Evolutionary conservation across 2,888 invertebrate genomes (phyloP).

Genomic region (Pseudeuparius sepicola): DNA sequence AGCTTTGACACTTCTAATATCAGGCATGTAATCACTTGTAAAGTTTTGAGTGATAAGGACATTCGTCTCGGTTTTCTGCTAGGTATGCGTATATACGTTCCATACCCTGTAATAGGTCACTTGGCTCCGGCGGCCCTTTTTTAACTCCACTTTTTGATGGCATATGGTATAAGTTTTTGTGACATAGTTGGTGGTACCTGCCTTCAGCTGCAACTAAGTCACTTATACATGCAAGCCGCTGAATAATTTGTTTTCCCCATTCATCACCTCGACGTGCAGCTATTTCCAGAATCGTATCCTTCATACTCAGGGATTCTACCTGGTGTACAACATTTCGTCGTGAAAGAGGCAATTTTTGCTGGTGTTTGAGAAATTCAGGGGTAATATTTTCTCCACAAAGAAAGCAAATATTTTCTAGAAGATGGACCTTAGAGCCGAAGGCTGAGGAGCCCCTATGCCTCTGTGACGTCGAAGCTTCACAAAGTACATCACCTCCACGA

Average conservation of each 20-base stretch:
- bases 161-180: too few relatives aligned
- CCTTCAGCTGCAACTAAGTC: too few relatives aligned
- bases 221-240: too few relatives aligned
- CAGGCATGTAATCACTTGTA: slow-evolving; percentile 7
- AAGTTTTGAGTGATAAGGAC: slow-evolving; percentile 3
- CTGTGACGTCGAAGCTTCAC: too few relatives aligned
- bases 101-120: slow-evolving; percentile 6
- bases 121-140: slow-evolving; percentile 4
- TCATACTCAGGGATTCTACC: too few relatives aligned
- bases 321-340: slow-evolving; percentile 8
- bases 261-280: too few relatives aligned
- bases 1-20: slow-evolving; percentile 6
- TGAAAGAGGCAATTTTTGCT: slow-evolving; percentile 8
- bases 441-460: too few relatives aligned
- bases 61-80: slow-evolving; percentile 6
- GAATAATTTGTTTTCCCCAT: too few relatives aligned
- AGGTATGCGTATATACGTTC: slow-evolving; percentile 11
- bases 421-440: neutral
- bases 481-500: too few relatives aligned
- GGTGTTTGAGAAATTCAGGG: slow-evolving; percentile 5
- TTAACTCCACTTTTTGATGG: slow-evolving; percentile 7
- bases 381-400: slow-evolving; percentile 7
- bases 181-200: too few relatives aligned
- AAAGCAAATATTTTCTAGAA: slow-evolving; percentile 6
- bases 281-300: too few relatives aligned